Evolutionary conservation across 92 coral and sea anemone genomes (phyloP).

Genomic region (Zoanthus sansibaricus): DNA sequence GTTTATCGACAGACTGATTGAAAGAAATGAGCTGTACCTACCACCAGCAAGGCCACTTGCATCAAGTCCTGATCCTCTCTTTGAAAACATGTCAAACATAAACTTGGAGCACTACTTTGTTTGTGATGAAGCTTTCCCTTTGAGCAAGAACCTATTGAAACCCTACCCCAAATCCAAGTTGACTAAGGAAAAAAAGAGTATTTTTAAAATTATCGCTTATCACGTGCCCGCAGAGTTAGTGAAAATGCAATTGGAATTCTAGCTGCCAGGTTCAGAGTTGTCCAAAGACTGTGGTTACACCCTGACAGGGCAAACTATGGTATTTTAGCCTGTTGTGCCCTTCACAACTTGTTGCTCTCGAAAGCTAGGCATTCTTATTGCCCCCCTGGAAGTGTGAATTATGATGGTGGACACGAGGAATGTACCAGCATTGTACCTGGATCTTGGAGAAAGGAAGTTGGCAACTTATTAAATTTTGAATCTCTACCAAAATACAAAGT

Average conservation of each 20-base stretch:
- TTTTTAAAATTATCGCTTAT: constrained; percentile 56
- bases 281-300: constrained; percentile 39
- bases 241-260: constrained; percentile 62
- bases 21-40: constrained; percentile 16
- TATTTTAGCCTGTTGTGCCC: constrained; percentile 6
- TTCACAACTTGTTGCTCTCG: background rate
- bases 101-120: background rate
- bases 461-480: background rate
- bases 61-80: background rate
- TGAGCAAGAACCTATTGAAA: constrained; percentile 8
- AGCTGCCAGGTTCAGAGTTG: constrained; percentile 28
- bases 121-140: background rate
- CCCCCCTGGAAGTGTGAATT: background rate
- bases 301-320: constrained; percentile 53
- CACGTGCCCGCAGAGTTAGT: constrained; percentile 61
- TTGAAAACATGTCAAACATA: background rate
- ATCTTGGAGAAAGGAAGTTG: constrained; percentile 33
- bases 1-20: constrained; percentile 16
- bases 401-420: constrained; percentile 13
- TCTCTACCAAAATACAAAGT: background rate
- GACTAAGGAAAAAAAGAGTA: constrained; percentile 26
- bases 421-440: constrained; percentile 34
- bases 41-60: constrained; percentile 14
- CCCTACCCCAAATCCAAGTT: constrained; percentile 24
- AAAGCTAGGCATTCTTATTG: background rate